Conservation (phyloP, 2,113 vertebrate genomes). For the Chamaea fasciata region DNA sequence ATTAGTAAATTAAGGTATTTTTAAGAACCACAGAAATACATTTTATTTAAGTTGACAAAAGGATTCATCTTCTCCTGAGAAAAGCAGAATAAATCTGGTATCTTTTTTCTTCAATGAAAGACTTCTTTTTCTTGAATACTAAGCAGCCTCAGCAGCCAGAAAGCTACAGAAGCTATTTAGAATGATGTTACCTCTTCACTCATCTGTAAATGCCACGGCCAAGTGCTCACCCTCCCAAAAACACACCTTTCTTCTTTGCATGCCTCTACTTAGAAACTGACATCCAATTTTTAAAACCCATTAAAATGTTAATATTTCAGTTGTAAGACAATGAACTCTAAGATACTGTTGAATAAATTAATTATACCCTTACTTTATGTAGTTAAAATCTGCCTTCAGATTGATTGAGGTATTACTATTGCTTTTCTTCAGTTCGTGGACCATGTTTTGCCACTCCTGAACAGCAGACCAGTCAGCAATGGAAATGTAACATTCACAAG, state of each 20-base stretch:
- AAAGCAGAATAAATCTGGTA: neutral
- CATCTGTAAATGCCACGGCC: neutral
- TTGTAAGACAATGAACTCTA: neutral
- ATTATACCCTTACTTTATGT: slow-evolving; percentile 80
- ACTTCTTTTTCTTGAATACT: neutral
- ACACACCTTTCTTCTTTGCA: neutral
- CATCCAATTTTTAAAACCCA: neutral
- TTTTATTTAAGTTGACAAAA: neutral
- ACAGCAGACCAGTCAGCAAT: slow-evolving; percentile 92
- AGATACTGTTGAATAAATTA: neutral
- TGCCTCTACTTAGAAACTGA: neutral
- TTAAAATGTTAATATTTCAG: neutral
- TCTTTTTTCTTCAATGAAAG: neutral
- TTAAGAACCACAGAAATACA: neutral
- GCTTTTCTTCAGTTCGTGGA: slow-evolving; percentile 86
- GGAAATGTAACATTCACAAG: slow-evolving; percentile 91
- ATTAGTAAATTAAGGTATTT: neutral
- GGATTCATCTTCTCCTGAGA: neutral
- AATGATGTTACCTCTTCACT: neutral
- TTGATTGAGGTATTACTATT: slow-evolving; percentile 80
- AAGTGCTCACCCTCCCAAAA: neutral
- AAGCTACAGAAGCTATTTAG: neutral
- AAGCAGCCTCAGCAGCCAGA: neutral
- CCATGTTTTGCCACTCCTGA: slow-evolving; percentile 91
- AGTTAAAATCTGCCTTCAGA: slow-evolving; percentile 94